Evolutionary conservation across 2,888 invertebrate species (phyloP), one percentile per base, ranked within the genome.

Genomic region (Pristionchus arcanus): DNA sequence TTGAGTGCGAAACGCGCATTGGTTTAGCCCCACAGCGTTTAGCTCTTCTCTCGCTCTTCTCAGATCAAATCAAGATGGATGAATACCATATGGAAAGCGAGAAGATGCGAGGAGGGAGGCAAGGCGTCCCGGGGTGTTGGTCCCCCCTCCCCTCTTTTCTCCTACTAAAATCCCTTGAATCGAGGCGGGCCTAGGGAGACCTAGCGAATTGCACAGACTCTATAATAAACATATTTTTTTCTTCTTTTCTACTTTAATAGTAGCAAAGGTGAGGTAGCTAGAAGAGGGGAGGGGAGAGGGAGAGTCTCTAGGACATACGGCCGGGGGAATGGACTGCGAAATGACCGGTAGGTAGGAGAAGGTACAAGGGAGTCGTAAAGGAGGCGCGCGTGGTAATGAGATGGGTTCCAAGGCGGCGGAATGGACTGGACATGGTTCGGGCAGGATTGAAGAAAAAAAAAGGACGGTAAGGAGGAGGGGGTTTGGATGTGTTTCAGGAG

Each of bases 31-130:
- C 59, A 9, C 42, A 28, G 71, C 71, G 71, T 71, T 71, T 71
- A 71, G 71, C 71, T 9, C 28, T 2, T 71, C 28, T 71, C 28
- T n/a, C 66, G 25, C 71, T 28, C 34, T 16, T 28, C 34, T 34
- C 31, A 71, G 71, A 77, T 77, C 77, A 77, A 77, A 77, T 77
- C 77, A 77, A 77, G 77, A 77, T 77, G 77, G 49, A 77, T 77
- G 77, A 77, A 77, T 77, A 77, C 77, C 77, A 77, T 77, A 77
- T 77, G 77, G 42, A 37, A 31, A 31, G 74, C 66, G 66, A 66
- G 77, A 37, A 81, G 81, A 53, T 21, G 81, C 66, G 66, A 66
- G 77, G 19, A 81, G 81, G 28, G 5, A 49, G n/a, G 84, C 25
- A 9, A 28, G 84, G 84, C 59, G 25, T 84, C 53, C 53, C 34